phyloP scores from a whole-genome alignment of 2,113 vertebrate genomes.

The Sterna hirundo region DNA sequence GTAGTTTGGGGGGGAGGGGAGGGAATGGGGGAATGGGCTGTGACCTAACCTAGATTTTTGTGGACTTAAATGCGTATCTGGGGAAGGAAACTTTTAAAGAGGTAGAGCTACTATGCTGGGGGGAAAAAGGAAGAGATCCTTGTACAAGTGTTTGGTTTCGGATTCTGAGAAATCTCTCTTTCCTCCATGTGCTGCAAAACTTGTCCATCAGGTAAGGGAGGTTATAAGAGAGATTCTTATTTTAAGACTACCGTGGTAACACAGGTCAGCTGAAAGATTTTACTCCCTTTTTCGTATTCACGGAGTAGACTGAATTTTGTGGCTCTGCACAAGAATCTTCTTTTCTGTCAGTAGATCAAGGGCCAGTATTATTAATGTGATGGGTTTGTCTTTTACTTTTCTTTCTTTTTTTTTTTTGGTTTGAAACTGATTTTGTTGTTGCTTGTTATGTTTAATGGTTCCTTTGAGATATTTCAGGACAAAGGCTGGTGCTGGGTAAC shows the following conservation, averaged over 20 bases:
- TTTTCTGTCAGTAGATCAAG: not conserved
- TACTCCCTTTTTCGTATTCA: accelerated
- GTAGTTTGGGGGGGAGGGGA: not conserved
- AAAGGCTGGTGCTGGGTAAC: not conserved
- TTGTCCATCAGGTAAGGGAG: not conserved
- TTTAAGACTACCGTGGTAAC: not conserved
- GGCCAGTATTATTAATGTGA: not conserved
- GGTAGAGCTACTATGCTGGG: not conserved
- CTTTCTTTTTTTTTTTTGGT: no score
- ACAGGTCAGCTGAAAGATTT: not conserved
- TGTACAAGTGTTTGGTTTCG: accelerated
- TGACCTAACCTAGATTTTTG: constrained; percentile 13
- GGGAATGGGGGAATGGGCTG: not conserved
- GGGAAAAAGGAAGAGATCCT: not conserved
- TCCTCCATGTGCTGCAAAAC: not conserved
- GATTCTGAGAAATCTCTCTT: not conserved
- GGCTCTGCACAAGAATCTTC: not conserved
- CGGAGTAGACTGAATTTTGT: not conserved
- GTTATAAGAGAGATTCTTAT: not conserved
- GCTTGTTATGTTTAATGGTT: not conserved
- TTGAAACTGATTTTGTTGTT: not conserved
- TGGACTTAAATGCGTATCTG: not conserved
- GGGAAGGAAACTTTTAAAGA: not conserved
- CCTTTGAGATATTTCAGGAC: not conserved
- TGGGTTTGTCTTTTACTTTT: not conserved